Conservation (phyloP, 1,140 invertebrate genomes). For the Drosophila nebulosa region DNA sequence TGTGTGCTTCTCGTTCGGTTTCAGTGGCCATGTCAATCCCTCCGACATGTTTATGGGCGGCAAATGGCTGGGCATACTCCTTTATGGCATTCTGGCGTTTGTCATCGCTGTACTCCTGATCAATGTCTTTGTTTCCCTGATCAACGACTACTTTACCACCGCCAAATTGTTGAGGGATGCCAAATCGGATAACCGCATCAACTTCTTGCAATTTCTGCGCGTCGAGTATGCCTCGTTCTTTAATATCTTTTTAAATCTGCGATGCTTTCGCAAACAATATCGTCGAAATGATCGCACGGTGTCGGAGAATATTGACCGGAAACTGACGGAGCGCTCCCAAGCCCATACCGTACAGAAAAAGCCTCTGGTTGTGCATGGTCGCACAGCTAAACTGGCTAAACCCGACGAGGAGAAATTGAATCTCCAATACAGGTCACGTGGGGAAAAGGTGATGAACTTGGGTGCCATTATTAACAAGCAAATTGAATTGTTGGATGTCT, state of each 20-base stretch:
- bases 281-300: constrained; percentile 25
- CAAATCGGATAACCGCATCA: constrained; percentile 2
- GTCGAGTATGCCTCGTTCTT: constrained; percentile 29
- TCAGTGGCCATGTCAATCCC: constrained; percentile 30
- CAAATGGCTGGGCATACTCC: constrained; percentile 32
- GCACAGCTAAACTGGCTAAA: neutral
- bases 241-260: neutral
- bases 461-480: neutral
- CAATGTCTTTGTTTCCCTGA: constrained; percentile 54
- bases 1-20: constrained; percentile 59
- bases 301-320: constrained; percentile 10
- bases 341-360: neutral
- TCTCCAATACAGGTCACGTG: neutral
- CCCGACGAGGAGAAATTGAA: neutral
- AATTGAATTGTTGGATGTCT: neutral
- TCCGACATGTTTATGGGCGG: constrained; percentile 50
- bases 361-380: neutral
- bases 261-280: constrained; percentile 33
- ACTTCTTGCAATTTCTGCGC: constrained; percentile 50
- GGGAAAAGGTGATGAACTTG: constrained; percentile 20
- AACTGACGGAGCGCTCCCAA: neutral
- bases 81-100: constrained; percentile 46
- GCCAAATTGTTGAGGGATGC: constrained; percentile 34
- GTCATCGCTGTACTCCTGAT: constrained; percentile 47
- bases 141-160: constrained; percentile 46